Conservation (phyloP, 2,113 vertebrate genomes). For the Serinus canaria region DNA sequence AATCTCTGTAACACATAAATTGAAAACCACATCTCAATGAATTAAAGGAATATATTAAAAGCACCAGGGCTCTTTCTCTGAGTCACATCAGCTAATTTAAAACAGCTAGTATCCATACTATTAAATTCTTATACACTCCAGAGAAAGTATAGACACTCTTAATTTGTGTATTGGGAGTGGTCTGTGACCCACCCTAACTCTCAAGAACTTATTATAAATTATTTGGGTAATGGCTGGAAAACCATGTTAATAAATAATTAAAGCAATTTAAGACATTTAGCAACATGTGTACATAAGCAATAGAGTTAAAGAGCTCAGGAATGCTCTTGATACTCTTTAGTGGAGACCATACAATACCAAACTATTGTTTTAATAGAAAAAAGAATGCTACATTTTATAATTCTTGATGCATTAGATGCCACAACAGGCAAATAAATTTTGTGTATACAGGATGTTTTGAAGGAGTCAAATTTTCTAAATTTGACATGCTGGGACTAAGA, state of each 20-base stretch:
- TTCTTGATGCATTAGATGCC: not conserved
- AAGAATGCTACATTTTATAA: not conserved
- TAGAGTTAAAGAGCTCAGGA: not conserved
- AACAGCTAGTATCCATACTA: not conserved
- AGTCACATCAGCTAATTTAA: not conserved
- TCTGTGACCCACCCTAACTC: rapidly evolving
- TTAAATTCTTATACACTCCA: not conserved
- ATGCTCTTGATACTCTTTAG: not conserved
- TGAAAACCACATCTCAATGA: not conserved
- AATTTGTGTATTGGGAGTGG: not conserved
- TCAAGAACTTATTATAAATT: not conserved
- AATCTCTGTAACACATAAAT: not conserved
- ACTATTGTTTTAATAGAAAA: not conserved
- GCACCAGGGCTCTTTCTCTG: rapidly evolving
- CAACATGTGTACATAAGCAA: rapidly evolving
- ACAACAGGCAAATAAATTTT: not conserved
- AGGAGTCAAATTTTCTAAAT: not conserved
- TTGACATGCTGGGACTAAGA: not conserved
- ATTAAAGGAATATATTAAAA: not conserved
- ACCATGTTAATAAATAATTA: not conserved
- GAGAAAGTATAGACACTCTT: not conserved
- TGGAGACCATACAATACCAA: not conserved
- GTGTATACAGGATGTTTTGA: not conserved
- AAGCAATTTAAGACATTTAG: not conserved
- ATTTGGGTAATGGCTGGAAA: not conserved